Base-by-base conservation (phyloP, 2,888 invertebrate species). In the Nineta flava region DNA sequence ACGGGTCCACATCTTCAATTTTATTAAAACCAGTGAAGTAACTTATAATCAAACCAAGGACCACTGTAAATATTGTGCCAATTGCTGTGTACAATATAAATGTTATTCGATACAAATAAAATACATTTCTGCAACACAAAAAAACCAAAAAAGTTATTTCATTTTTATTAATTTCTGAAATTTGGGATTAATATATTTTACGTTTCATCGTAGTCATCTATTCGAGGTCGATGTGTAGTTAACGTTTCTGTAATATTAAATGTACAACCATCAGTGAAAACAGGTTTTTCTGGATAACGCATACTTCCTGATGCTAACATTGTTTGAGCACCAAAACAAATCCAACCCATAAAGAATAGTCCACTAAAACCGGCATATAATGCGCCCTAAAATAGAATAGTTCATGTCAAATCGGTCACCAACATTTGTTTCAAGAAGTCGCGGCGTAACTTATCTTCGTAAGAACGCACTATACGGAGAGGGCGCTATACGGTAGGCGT, bases 41-140 rank as follows among this genome's bases (percentile, higher is more conserved):
- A 52, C 75, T 74, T 0, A 75, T 64, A 72, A 67, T 2, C 74
- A 73, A 2, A 74, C 63, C 1, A 9, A 26, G 10, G 15, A 66
- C 57, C 31, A 79, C 60, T 0, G 77, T 72, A 2, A 79, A 65
- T 1, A 66, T 44, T 17, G 74, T 67, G 1, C 81, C 81, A 13
- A 74, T 66, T 0, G 72, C 60, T 0, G 75, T 74, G 55, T 79
- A 77, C 72, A 75, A 77, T 46, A 81, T 62, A 54, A 81, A 81
- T n/a, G 81, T 79, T 53, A 81, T 67, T 40, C 76, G 76, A 57
- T 78, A 76, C 10, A 82, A 52, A 32, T 69, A 70, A 51, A 68
- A 67, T 2, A 74, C 67, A 48, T 71, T 66, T 38, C 76, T 76
- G 61, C 7, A n/a, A n/a, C n/a, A n/a, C n/a, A n/a, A n/a, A 44